Evolutionary conservation across 2,113 vertebrate species (phyloP).

Genomic region (Abramis brama): DNA sequence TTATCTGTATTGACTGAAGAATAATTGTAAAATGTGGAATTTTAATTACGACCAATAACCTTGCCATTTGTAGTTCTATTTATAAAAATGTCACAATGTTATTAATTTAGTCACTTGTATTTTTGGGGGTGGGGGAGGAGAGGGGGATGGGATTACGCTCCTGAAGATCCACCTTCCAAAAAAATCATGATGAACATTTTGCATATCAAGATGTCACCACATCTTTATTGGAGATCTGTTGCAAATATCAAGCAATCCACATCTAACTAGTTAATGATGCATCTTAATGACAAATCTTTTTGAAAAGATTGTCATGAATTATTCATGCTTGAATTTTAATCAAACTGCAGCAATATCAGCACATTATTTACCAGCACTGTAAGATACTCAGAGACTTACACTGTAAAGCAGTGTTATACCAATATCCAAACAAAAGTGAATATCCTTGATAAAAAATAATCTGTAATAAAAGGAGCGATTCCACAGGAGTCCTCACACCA

Average conservation of each 20-base stretch:
- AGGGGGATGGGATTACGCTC: neutral
- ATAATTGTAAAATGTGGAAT: neutral
- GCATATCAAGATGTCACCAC: slow-evolving; percentile 11
- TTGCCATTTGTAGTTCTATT: slow-evolving; percentile 54
- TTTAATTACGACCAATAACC: slow-evolving; percentile 48
- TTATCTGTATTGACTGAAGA: neutral
- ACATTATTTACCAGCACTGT: slow-evolving; percentile 33
- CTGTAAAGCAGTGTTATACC: slow-evolving; percentile 42
- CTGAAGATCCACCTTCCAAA: neutral
- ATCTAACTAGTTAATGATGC: neutral
- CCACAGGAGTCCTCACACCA: no score
- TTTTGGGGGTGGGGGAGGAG: neutral
- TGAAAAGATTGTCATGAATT: neutral
- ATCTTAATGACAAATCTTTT: neutral
- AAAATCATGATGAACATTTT: neutral
- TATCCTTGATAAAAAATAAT: slow-evolving; percentile 2
- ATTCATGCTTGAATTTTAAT: slow-evolving; percentile 23
- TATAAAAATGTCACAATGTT: slow-evolving; percentile 53
- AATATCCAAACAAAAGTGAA: slow-evolving; percentile 28
- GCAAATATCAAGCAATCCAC: neutral
- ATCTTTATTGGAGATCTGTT: slow-evolving; percentile 1
- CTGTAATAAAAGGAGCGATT: no score
- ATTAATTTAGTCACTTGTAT: neutral
- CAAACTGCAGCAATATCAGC: slow-evolving; percentile 1
- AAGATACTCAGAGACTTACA: slow-evolving; percentile 37